phyloP scores from a whole-genome alignment of 2,797 vertebrate genomes.

The Rousettus madagascariensis region DNA sequence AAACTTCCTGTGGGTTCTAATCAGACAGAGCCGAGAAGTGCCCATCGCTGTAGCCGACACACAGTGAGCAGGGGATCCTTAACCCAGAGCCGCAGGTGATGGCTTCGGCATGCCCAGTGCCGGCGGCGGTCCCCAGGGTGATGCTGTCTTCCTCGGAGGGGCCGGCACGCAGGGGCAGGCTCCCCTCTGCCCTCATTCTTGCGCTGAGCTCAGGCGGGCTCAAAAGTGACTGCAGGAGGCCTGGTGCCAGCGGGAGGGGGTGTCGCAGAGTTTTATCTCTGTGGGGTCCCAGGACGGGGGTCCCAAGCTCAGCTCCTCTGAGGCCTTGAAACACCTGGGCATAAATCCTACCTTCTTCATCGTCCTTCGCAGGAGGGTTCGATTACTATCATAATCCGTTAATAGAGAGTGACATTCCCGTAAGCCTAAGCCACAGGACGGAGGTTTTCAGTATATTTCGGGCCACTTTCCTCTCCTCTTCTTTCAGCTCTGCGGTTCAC shows the following conservation, averaged over 20 bases:
- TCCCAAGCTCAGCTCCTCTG: background rate
- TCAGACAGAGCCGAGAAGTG: background rate
- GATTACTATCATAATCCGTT: background rate
- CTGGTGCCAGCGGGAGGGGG: background rate
- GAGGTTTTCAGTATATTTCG: background rate
- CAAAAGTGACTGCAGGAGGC: background rate
- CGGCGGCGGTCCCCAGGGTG: rapidly evolving
- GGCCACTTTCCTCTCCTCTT: background rate
- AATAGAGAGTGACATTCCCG: background rate
- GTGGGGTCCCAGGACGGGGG: background rate
- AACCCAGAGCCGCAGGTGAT: background rate
- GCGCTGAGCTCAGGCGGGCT: too few relatives aligned
- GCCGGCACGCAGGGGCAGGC: background rate
- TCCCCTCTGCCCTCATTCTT: background rate
- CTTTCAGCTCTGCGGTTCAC: background rate
- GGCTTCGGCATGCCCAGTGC: background rate
- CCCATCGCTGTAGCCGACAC: rapidly evolving
- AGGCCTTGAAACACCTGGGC: too few relatives aligned
- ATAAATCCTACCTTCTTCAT: background rate
- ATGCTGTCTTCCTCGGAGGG: too few relatives aligned
- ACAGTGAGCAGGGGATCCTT: background rate
- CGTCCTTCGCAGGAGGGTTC: background rate
- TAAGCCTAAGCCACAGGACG: background rate
- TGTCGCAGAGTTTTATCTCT: background rate
- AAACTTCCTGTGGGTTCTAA: background rate